phyloP scores from a whole-genome alignment of 2,113 vertebrate genomes.

The Caloenas nicobarica region DNA sequence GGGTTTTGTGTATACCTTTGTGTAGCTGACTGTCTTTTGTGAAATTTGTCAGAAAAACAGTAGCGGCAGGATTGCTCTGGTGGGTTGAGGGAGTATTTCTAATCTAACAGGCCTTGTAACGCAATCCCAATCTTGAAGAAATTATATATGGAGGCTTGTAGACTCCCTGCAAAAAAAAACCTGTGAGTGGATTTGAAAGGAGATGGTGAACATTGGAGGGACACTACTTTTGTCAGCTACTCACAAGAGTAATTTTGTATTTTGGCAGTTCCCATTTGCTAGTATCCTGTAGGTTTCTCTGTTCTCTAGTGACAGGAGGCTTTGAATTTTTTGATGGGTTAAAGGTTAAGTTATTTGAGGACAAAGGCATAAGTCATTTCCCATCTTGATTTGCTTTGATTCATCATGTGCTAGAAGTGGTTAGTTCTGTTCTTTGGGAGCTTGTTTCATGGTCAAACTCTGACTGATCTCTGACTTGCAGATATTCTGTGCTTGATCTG shows the following conservation, averaged over 20 bases:
- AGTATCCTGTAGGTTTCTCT: not conserved
- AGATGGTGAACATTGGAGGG: not conserved
- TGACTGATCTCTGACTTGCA: not conserved
- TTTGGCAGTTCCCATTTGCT: not conserved
- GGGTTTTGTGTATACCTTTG: fast-evolving
- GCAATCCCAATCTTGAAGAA: not conserved
- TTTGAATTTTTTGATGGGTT: not conserved
- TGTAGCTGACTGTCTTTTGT: not conserved
- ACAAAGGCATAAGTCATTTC: not conserved
- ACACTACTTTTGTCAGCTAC: not conserved
- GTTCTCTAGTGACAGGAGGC: not conserved
- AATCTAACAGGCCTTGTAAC: not conserved
- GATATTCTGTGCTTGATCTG: not conserved
- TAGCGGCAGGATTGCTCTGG: not conserved
- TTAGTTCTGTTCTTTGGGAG: not conserved
- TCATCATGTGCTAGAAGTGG: not conserved
- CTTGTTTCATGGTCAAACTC: not conserved
- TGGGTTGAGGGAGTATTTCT: not conserved
- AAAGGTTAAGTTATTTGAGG: not conserved
- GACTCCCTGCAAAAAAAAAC: not conserved
- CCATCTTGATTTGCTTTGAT: not conserved
- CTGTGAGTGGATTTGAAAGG: not conserved
- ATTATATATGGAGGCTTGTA: not conserved
- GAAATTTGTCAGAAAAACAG: not conserved
- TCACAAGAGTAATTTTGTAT: not conserved